These are phyloP conservation scores for Stenopsyche tienmushanensis DNA, from an alignment of 1,140 invertebrate genomes.

Conservation along the genomic window DNA sequence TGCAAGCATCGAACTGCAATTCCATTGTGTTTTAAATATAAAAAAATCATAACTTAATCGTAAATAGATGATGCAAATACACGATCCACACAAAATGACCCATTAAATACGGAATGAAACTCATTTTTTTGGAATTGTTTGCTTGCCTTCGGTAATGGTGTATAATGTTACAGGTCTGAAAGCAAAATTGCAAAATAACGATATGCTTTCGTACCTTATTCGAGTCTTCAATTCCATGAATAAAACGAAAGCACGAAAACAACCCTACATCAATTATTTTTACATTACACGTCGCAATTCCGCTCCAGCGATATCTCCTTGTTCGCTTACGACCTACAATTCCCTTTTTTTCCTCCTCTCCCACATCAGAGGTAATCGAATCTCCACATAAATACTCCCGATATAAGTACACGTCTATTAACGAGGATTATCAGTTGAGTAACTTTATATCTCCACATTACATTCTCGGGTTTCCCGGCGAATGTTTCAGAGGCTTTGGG, in stretches of 20 bases:
- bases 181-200: too few relatives aligned
- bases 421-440: slow-evolving; percentile 9
- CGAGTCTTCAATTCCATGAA: background rate
- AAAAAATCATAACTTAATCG: too few relatives aligned
- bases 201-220: too few relatives aligned
- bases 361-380: background rate
- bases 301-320: background rate
- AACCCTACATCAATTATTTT: background rate
- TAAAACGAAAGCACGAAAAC: background rate
- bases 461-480: background rate
- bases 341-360: background rate
- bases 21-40: too few relatives aligned
- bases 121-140: too few relatives aligned
- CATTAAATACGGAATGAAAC: too few relatives aligned
- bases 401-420: slow-evolving; percentile 2
- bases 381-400: background rate
- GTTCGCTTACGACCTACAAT: too few relatives aligned
- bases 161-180: too few relatives aligned
- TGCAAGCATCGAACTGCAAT: too few relatives aligned
- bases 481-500: background rate
- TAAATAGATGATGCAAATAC: too few relatives aligned
- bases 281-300: background rate
- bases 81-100: too few relatives aligned
- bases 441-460: slow-evolving; percentile 4
- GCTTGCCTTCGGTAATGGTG: too few relatives aligned